Evolutionary conservation across 1,140 invertebrate genomes (phyloP).

Genomic region (Neomicropteryx cornuta): DNA sequence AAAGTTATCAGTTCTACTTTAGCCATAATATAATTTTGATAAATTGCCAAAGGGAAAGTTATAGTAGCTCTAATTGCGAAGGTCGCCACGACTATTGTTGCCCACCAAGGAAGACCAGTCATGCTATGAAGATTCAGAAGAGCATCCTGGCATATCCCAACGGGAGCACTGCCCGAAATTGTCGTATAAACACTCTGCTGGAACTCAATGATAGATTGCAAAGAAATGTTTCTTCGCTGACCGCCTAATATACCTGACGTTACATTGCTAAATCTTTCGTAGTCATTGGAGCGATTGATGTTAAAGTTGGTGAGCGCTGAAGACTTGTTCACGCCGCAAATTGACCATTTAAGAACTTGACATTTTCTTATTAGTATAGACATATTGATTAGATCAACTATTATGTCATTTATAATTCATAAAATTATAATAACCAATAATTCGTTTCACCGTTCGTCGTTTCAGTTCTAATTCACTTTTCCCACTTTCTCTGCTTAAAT

Average conservation of each 20-base stretch:
- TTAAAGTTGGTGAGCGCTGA: background rate
- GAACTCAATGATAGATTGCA: constrained; percentile 35
- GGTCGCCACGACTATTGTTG: constrained; percentile 59
- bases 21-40: constrained; percentile 60
- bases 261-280: no score
- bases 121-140: constrained; percentile 54
- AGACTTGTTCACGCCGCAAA: background rate
- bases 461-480: no score
- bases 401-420: background rate
- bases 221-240: constrained; percentile 23
- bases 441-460: no score
- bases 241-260: background rate
- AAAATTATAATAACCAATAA: no score
- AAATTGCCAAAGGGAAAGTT: constrained; percentile 65
- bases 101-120: constrained; percentile 75
- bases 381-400: background rate
- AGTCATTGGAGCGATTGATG: background rate
- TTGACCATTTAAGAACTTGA: background rate
- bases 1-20: constrained; percentile 59
- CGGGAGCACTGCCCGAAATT: constrained; percentile 53
- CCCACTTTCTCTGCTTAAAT: no score
- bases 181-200: constrained; percentile 40
- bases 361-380: background rate
- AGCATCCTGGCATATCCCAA: constrained; percentile 51
- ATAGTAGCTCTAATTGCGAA: constrained; percentile 49